A percentile compares a stretch with the other conserved stretches of the same genome.
Evolutionary conservation across 2,113 vertebrate species (phyloP).

Genomic region (Xyliphius kryptos): DNA sequence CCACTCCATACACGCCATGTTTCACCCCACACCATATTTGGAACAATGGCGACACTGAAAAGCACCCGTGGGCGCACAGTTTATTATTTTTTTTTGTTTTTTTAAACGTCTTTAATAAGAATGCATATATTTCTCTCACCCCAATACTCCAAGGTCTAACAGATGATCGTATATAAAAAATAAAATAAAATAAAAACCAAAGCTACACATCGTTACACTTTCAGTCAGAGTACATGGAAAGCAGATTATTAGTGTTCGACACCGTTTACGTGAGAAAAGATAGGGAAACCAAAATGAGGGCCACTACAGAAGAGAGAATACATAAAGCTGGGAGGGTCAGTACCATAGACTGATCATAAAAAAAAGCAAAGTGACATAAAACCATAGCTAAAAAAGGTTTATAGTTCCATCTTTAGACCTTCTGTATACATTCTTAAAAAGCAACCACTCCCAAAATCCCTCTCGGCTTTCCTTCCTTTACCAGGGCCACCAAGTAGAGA

Average conservation of each 20-base stretch:
- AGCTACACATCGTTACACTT: conserved; percentile 99
- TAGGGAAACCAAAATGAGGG: conserved; percentile 67
- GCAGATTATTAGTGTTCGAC: conserved; percentile 99
- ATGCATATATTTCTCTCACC: conserved; percentile 81
- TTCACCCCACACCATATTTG: conserved; percentile 72
- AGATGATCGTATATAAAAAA: conserved; percentile 85
- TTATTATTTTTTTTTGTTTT: too few relatives aligned
- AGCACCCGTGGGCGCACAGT: conserved; percentile 50
- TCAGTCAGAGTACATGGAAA: conserved; percentile 95
- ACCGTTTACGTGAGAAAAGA: conserved; percentile 88
- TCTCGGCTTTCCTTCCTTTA: conserved; percentile 71
- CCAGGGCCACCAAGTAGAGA: too few relatives aligned
- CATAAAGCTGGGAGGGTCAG: conserved; percentile 87
- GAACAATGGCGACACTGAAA: conserved; percentile 87
- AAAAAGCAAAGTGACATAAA: conserved; percentile 43
- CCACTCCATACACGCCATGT: conserved; percentile 59
- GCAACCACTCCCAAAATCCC: conserved; percentile 83
- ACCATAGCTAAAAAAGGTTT: conserved; percentile 72
- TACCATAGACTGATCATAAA: conserved; percentile 83
- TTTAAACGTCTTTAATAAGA: conserved; percentile 74
- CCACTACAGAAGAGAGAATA: conserved; percentile 82
- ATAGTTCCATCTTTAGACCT: conserved; percentile 90
- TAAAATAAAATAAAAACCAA: too few relatives aligned
- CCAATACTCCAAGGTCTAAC: conserved; percentile 70
- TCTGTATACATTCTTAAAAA: conserved; percentile 78